Conservation (phyloP, 2,888 invertebrate species). For the Trachelus iudaicus region DNA sequence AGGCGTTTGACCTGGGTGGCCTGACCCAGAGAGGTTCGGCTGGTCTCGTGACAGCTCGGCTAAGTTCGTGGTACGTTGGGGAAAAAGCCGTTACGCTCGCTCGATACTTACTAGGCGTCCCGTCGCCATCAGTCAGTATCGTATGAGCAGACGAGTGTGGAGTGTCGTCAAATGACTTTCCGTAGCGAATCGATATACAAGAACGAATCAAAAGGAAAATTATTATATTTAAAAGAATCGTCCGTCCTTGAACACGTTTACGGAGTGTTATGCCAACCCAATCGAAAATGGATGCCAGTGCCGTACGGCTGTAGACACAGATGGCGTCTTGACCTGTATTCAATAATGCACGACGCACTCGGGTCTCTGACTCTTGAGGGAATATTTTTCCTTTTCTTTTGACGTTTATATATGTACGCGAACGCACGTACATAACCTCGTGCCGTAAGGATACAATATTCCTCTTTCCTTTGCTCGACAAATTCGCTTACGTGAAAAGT, state of each 20-base stretch:
- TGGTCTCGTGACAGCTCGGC: slow-evolving; percentile 35
- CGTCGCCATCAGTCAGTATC: slow-evolving; percentile 20
- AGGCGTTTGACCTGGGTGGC: slow-evolving; percentile 40
- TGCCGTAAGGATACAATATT: background rate
- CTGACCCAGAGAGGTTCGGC: slow-evolving; percentile 38
- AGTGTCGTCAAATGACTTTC: slow-evolving; percentile 13
- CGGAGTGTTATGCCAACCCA: background rate
- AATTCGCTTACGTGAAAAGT: background rate
- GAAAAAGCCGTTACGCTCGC: background rate
- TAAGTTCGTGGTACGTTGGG: slow-evolving; percentile 18
- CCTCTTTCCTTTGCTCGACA: no score
- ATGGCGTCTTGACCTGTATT: background rate
- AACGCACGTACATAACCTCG: background rate
- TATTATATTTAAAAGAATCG: background rate
- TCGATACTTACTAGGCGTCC: slow-evolving; percentile 14
- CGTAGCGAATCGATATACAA: background rate
- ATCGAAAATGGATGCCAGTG: background rate
- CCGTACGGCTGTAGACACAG: background rate
- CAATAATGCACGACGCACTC: background rate
- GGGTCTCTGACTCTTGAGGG: background rate
- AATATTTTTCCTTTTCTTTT: background rate
- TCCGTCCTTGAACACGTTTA: background rate
- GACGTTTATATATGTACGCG: background rate
- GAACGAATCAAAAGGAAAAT: background rate
- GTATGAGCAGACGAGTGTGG: slow-evolving; percentile 19